Conservation (phyloP, 2,113 vertebrate species). For the Psilopsiagon aymara region DNA sequence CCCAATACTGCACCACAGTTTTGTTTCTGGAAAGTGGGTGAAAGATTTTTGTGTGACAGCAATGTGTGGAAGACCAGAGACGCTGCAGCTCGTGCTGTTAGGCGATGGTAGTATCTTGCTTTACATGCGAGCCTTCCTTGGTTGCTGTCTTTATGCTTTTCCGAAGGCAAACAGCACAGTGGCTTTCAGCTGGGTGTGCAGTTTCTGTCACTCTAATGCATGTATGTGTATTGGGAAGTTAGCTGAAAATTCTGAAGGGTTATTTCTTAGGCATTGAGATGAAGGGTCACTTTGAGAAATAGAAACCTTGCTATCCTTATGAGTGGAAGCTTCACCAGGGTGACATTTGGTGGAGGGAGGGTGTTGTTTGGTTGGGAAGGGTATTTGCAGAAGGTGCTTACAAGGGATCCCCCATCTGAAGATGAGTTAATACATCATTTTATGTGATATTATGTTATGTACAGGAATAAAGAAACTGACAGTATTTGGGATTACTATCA, state of each 20-base stretch:
- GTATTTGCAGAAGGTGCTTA: not conserved
- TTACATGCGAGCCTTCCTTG: not conserved
- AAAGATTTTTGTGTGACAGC: not conserved
- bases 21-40: not conserved
- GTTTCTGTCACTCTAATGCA: rapidly evolving
- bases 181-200: not conserved
- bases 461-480: not conserved
- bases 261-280: not conserved
- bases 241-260: not conserved
- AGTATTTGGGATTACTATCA: not conserved
- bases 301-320: not conserved
- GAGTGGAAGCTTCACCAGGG: not conserved
- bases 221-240: not conserved
- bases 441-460: not conserved
- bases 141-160: not conserved
- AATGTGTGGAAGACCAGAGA: not conserved
- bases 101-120: not conserved
- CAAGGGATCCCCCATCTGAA: rapidly evolving
- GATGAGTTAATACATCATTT: not conserved
- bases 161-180: not conserved
- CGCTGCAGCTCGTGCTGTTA: not conserved
- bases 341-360: not conserved
- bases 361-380: not conserved
- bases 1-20: not conserved
- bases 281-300: not conserved